Conservation (phyloP, 2,113 vertebrate species). For the Taurulus bubalis region DNA sequence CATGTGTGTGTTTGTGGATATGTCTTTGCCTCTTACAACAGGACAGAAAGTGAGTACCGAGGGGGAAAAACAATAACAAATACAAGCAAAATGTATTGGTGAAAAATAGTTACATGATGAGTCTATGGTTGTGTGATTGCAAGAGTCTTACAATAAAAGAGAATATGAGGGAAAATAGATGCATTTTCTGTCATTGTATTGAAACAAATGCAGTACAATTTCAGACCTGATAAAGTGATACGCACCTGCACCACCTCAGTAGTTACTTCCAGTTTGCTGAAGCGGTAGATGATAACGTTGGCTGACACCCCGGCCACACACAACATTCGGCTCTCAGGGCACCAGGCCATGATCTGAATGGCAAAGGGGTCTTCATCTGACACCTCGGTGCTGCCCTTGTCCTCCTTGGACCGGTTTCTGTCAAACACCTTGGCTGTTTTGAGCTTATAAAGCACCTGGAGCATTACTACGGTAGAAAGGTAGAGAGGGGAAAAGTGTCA, state of each 20-base stretch:
- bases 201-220: background rate
- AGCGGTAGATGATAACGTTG: conserved; percentile 95
- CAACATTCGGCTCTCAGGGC: conserved; percentile 96
- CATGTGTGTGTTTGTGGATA: conserved; percentile 14
- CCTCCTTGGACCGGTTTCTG: conserved; percentile 93
- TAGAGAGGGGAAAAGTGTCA: background rate
- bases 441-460: conserved; percentile 98
- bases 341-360: conserved; percentile 98
- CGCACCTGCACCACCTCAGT: conserved; percentile 95
- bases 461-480: conserved; percentile 86
- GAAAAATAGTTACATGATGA: background rate
- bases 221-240: background rate
- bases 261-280: conserved; percentile 96
- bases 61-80: conserved; percentile 1
- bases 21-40: conserved; percentile 22
- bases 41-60: background rate
- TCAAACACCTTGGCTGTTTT: conserved; percentile 99
- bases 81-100: background rate
- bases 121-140: background rate
- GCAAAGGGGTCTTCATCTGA: conserved; percentile 98
- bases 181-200: background rate
- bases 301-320: conserved; percentile 97
- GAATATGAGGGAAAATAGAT: background rate
- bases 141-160: background rate
- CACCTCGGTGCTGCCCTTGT: conserved; percentile 91